A percentile compares a stretch with the other conserved stretches of the same genome.
phyloP scores from a whole-genome alignment of 23 tunicate genomes.

The Trididemnum clinides region DNA sequence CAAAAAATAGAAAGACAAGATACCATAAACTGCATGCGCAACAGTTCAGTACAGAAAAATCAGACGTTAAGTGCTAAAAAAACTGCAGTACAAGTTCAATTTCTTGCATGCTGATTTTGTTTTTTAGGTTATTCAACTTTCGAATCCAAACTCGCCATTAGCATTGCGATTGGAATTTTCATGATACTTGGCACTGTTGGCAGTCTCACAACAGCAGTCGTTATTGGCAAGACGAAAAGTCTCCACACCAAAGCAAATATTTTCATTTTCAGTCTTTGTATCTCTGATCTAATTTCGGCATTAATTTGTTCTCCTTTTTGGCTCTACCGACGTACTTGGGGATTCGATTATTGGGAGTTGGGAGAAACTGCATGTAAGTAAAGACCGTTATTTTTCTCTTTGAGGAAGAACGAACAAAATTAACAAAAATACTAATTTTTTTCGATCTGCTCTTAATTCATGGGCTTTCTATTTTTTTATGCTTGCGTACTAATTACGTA shows the following conservation, averaged over 20 bases:
- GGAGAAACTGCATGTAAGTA: slow-evolving; percentile 18
- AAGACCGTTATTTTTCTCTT: too few species aligned
- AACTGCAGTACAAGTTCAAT: too few species aligned
- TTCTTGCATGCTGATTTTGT: background rate
- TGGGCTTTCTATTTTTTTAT: background rate
- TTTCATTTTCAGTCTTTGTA: slow-evolving; percentile 24
- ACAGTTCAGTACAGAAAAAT: too few species aligned
- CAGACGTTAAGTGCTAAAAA: too few species aligned
- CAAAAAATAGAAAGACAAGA: too few species aligned
- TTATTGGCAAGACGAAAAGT: background rate
- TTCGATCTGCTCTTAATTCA: background rate
- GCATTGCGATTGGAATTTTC: background rate
- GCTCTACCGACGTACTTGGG: slow-evolving; percentile 47
- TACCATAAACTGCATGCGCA: too few species aligned
- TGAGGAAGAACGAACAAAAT: background rate
- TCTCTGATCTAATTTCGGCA: slow-evolving; percentile 36
- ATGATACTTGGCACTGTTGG: slow-evolving; percentile 12
- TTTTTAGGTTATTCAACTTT: background rate
- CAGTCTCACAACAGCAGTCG: background rate
- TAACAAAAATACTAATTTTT: too few species aligned
- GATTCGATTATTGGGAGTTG: slow-evolving; percentile 24
- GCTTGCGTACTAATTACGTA: too few species aligned
- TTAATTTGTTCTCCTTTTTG: slow-evolving; percentile 33
- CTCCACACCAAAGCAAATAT: slow-evolving; percentile 21
- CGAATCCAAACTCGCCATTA: background rate